Conservation (phyloP, 1,140 invertebrate genomes). For the Samia ricini region DNA sequence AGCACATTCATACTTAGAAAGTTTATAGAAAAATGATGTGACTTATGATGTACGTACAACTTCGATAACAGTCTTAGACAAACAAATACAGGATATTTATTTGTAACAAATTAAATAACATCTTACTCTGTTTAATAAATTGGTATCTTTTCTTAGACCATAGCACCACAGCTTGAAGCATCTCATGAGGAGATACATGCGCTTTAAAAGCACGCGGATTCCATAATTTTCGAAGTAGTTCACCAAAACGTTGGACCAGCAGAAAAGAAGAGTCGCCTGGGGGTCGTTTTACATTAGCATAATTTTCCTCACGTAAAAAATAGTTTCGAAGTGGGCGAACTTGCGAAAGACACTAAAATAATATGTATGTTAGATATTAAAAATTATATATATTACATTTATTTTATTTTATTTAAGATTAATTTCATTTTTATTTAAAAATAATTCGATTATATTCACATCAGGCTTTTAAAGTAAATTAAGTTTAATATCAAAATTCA, state of each 20-base stretch:
- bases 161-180: constrained; percentile 99
- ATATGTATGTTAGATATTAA: background rate
- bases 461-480: too few relatives aligned
- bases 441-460: too few relatives aligned
- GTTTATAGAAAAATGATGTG: too few relatives aligned
- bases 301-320: constrained; percentile 96
- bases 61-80: too few relatives aligned
- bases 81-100: too few relatives aligned
- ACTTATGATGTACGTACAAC: too few relatives aligned
- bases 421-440: background rate
- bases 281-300: constrained; percentile 91
- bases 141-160: constrained; percentile 99
- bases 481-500: too few relatives aligned
- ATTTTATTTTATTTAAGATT: background rate
- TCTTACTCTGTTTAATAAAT: constrained; percentile 96
- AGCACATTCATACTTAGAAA: too few relatives aligned
- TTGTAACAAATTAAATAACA: too few relatives aligned
- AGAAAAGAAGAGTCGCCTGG: constrained; percentile 95
- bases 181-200: constrained; percentile 99
- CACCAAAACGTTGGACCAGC: constrained; percentile 98
- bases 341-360: constrained; percentile 91
- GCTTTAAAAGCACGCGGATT: constrained; percentile 99
- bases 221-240: constrained; percentile 98
- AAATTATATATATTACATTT: background rate
- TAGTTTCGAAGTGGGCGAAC: constrained; percentile 96